Evolutionary conservation across 1,140 invertebrate species (phyloP).

Genomic region (Amphibalanus amphitrite): DNA sequence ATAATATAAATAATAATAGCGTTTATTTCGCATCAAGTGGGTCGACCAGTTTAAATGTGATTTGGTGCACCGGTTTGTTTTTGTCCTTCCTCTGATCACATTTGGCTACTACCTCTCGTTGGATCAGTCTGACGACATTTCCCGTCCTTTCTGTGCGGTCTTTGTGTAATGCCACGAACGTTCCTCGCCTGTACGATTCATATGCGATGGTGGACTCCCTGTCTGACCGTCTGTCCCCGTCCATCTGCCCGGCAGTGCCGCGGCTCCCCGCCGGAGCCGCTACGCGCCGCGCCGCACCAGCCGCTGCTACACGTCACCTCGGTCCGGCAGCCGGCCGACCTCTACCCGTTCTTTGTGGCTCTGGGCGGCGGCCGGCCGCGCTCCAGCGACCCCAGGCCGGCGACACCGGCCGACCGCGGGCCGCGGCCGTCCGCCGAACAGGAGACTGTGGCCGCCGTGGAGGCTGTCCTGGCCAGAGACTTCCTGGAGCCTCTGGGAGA

Average conservation of each 20-base stretch:
- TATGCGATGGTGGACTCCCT: too few species aligned
- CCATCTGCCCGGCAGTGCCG: slow-evolving; percentile 25
- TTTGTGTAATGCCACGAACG: too few species aligned
- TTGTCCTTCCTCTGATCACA: too few species aligned
- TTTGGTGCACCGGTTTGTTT: too few species aligned
- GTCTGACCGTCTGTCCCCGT: slow-evolving; percentile 28
- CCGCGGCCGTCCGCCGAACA: neutral
- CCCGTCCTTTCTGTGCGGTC: too few species aligned
- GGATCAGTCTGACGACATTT: too few species aligned
- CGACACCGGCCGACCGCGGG: slow-evolving; percentile 16
- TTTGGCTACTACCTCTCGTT: too few species aligned
- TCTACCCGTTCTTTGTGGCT: slow-evolving; percentile 68
- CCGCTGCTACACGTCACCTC: slow-evolving; percentile 47
- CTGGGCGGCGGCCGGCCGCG: slow-evolving; percentile 28
- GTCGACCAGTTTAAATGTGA: too few species aligned
- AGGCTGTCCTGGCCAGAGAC: slow-evolving; percentile 37
- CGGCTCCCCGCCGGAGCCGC: slow-evolving; percentile 18
- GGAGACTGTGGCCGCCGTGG: slow-evolving; percentile 24
- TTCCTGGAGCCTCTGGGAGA: slow-evolving; percentile 25
- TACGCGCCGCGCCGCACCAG: slow-evolving; percentile 36
- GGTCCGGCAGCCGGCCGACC: slow-evolving; percentile 50
- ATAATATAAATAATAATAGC: too few species aligned
- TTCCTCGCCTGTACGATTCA: too few species aligned
- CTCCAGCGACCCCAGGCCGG: slow-evolving; percentile 16
- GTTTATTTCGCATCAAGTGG: too few species aligned